phyloP scores from a whole-genome alignment of 2,113 vertebrate genomes.

The Potamarius usumacintae region DNA sequence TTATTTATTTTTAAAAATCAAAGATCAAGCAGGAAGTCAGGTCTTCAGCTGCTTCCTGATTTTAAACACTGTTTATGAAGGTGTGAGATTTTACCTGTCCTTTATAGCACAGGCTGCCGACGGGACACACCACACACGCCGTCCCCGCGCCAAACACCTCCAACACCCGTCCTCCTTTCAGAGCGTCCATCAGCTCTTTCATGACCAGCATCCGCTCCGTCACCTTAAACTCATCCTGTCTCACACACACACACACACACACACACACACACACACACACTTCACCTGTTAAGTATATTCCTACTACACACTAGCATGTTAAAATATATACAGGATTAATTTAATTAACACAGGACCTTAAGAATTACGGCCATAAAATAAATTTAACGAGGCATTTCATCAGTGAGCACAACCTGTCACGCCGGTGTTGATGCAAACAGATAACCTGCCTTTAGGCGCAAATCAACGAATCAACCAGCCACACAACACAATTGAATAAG shows the following conservation, averaged over 20 bases:
- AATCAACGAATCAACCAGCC: too few species aligned
- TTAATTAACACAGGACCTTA: not conserved
- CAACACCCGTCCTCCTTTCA: constrained; percentile 73
- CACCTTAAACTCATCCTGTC: constrained; percentile 84
- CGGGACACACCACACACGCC: constrained; percentile 86
- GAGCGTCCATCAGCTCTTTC: constrained; percentile 73
- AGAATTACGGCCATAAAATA: not conserved
- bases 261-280: not conserved
- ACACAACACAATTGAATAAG: too few species aligned
- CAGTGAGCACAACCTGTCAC: too few species aligned
- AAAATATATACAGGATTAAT: too few species aligned
- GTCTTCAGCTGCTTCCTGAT: not conserved
- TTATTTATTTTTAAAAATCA: too few species aligned
- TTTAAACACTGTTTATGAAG: not conserved
- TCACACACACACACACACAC: constrained; percentile 2
- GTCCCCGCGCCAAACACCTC: constrained; percentile 88
- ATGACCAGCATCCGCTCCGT: constrained; percentile 74
- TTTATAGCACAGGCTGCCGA: constrained; percentile 80
- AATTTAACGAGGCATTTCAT: too few species aligned
- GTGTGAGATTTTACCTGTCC: constrained; percentile 69
- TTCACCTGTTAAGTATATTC: too few species aligned
- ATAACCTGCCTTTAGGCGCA: too few species aligned
- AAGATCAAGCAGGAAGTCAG: too few species aligned
- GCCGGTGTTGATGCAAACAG: too few species aligned
- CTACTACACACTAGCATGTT: too few species aligned